Percentiles rank a stretch among this genome's conserved stretches.
Conservation (phyloP, 1,140 invertebrate species). For the Cyclina sinensis region DNA sequence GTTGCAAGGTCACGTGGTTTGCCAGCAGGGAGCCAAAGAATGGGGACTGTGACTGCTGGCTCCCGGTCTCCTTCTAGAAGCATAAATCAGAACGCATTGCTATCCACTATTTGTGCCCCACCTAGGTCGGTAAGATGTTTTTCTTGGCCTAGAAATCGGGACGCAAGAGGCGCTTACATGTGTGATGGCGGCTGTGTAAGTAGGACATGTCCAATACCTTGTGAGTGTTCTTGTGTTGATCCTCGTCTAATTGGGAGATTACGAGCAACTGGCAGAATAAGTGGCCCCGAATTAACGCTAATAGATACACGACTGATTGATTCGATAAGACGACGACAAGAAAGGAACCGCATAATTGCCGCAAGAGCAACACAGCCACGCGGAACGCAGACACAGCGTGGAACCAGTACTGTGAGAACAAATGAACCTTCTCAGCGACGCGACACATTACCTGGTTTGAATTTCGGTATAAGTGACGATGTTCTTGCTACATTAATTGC, state of each 20-base stretch:
- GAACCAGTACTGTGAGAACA: not conserved
- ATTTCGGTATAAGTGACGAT: constrained; percentile 45
- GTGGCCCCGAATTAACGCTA: constrained; percentile 32
- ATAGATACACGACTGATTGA: not conserved
- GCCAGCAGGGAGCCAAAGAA: not conserved
- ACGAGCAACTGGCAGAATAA: not conserved
- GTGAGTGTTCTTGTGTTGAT: constrained; percentile 52
- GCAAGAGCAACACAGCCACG: not conserved
- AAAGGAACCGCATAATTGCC: not conserved
- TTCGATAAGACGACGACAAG: not conserved
- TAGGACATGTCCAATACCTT: not conserved
- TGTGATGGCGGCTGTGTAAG: constrained; percentile 29
- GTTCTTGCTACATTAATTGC: constrained; percentile 50
- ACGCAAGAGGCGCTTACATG: constrained; percentile 29
- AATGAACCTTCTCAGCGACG: not conserved
- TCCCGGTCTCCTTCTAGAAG: not conserved
- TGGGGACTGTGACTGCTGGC: not conserved
- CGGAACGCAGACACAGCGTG: not conserved
- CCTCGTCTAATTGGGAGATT: constrained; percentile 18
- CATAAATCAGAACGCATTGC: not conserved
- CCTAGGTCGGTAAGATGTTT: constrained; percentile 40
- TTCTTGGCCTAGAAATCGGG: constrained; percentile 29
- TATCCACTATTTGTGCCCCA: not conserved
- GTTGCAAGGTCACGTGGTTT: not conserved
- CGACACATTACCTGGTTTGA: not conserved